Evolutionary conservation across 1,140 invertebrate genomes (phyloP), one percentile per base, ranked within the genome.

Genomic region (Leucophenga varia): DNA sequence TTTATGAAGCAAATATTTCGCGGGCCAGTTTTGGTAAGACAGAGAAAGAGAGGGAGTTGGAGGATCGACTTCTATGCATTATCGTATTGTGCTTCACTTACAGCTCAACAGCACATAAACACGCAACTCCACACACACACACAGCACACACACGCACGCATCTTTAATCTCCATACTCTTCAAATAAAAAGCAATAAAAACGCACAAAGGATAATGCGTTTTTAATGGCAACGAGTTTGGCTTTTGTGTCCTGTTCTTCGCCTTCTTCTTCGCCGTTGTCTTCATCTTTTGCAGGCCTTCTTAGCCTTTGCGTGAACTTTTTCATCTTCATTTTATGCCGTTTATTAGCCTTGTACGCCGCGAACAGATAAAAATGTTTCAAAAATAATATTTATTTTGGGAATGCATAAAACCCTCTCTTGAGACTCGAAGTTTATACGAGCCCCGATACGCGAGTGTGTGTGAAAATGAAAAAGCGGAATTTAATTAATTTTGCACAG

Each of bases 131-230:
- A 42, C 44, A 37, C 12, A 21, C 34, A 19, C 19, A 9, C 37
- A 37, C 18, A 13, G n/a, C 19, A 30, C 30, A 47, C 18, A 25
- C 48, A 50, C 56, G 41, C 63, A 53, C 17, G 30, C 39, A 8
- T 28, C 30, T 19, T 52, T n/a, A n/a, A n/a, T 64, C 50, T 56
- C 43, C n/a, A n/a, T n/a, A n/a, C n/a, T n/a, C 63, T 59, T 52
- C 55, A 67, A 67, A 65, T 63, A 52, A 61, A 65, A 65, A 65
- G 59, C 61, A 61, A 65, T 65, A 65, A 65, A 65, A 64, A 40
- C 49, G 59, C 63, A 65, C 61, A 65, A 61, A 63, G 61, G 63
- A 65, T 65, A 65, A 65, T 65, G 61, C 59, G 61, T 67, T 67
- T 65, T 65, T 65, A 65, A 65, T 65, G 61, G 61, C 63, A 67